A percentile compares a stretch with the other conserved stretches of the same genome.
phyloP scores from a whole-genome alignment of 2,797 vertebrate species.

The Sciaenops ocellatus region DNA sequence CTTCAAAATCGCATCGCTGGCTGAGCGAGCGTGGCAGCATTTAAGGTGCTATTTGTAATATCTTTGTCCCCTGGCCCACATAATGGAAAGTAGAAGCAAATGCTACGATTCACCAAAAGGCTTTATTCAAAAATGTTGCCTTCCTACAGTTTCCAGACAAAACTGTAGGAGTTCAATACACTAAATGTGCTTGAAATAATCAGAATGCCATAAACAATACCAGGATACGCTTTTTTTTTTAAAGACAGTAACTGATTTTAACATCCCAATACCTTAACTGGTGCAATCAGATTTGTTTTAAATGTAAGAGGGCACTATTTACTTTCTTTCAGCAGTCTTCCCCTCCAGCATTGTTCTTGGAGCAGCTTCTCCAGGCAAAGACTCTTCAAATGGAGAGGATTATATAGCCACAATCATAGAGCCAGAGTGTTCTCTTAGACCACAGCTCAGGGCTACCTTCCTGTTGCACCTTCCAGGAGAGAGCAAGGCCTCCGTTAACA shows the following conservation, averaged over 20 bases:
- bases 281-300: slow-evolving; percentile 3
- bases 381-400: slow-evolving; percentile 62
- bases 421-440: slow-evolving; percentile 54
- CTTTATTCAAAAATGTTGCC: slow-evolving; percentile 42
- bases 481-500: slow-evolving; percentile 48
- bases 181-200: slow-evolving; percentile 23
- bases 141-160: slow-evolving; percentile 24
- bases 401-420: slow-evolving; percentile 51
- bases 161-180: slow-evolving; percentile 12
- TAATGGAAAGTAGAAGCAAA: slow-evolving; percentile 54
- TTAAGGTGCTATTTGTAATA: slow-evolving; percentile 75
- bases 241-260: slow-evolving; percentile 6
- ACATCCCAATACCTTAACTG: background rate
- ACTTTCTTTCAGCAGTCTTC: slow-evolving; percentile 27
- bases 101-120: slow-evolving; percentile 38
- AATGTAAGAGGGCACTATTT: slow-evolving; percentile 19
- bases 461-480: slow-evolving; percentile 46
- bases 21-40: slow-evolving; percentile 70
- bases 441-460: slow-evolving; percentile 51
- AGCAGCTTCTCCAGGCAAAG: slow-evolving; percentile 51
- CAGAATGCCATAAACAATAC: slow-evolving; percentile 11
- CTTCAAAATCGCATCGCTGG: slow-evolving; percentile 74
- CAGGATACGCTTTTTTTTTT: slow-evolving; percentile 2
- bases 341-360: slow-evolving; percentile 52
- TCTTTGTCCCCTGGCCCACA: slow-evolving; percentile 61